These are phyloP conservation scores for Pituophis catenifer DNA, from an alignment of 2,113 vertebrate species.

Conservation along the genomic window DNA sequence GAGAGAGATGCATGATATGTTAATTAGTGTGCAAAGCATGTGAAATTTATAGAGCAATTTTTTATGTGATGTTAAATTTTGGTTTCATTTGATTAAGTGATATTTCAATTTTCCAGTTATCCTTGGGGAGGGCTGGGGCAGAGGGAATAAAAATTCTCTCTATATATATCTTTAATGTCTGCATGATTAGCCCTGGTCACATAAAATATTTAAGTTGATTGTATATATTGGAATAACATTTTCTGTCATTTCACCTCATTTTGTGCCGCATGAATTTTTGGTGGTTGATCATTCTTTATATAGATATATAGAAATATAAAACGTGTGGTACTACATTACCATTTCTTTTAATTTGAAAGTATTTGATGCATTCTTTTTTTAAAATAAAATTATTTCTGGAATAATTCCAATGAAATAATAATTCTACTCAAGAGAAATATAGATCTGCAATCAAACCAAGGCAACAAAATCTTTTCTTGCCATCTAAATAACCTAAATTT, in stretches of 20 bases:
- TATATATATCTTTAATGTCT: slow-evolving; percentile 75
- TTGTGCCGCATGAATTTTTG: slow-evolving; percentile 99
- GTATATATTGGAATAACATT: slow-evolving; percentile 77
- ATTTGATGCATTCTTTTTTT: slow-evolving; percentile 64
- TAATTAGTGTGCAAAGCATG: slow-evolving; percentile 68
- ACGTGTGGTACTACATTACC: slow-evolving; percentile 69
- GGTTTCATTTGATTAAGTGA: slow-evolving; percentile 55
- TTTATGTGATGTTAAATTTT: slow-evolving; percentile 54
- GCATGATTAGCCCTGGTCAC: slow-evolving; percentile 50
- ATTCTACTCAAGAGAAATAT: slow-evolving; percentile 63
- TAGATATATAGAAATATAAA: slow-evolving; percentile 3
- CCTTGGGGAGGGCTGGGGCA: slow-evolving; percentile 68
- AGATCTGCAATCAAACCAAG: slow-evolving; percentile 81
- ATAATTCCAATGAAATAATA: slow-evolving; percentile 62
- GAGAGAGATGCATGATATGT: slow-evolving; percentile 78
- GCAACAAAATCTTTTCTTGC: slow-evolving; percentile 99
- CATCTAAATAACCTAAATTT: slow-evolving; percentile 74
- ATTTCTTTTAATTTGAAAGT: slow-evolving; percentile 67
- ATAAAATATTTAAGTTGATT: slow-evolving; percentile 69
- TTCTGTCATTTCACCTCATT: slow-evolving; percentile 91
- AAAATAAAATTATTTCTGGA: slow-evolving; percentile 50
- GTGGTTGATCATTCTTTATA: slow-evolving; percentile 81
- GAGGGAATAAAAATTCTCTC: slow-evolving; percentile 70
- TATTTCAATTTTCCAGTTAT: slow-evolving; percentile 78
- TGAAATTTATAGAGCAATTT: slow-evolving; percentile 65